These are phyloP conservation scores for Lamproptera curius DNA, from an alignment of 2,888 invertebrate genomes.

Conservation along the genomic window DNA sequence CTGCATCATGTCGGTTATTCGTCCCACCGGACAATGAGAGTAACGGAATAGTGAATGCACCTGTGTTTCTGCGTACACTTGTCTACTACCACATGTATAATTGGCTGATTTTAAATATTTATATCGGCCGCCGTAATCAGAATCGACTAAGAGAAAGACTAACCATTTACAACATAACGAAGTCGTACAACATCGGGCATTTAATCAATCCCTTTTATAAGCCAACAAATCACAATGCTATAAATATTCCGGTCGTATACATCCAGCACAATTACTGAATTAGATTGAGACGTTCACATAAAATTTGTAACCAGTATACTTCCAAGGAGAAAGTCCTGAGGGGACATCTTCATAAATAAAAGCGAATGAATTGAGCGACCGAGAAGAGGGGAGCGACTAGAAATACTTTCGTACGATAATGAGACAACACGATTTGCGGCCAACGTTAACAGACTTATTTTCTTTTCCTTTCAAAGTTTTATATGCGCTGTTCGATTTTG, in stretches of 20 bases:
- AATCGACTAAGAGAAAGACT: too few relatives aligned
- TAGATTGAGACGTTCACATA: conserved; percentile 10
- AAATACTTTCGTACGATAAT: conserved; percentile 36
- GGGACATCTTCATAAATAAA: conserved; percentile 17
- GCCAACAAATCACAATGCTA: background rate
- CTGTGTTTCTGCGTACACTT: too few relatives aligned
- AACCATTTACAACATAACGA: too few relatives aligned
- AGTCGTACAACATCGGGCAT: too few relatives aligned
- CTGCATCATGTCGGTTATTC: too few relatives aligned
- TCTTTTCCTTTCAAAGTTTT: conserved; percentile 1
- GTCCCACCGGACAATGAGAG: too few relatives aligned
- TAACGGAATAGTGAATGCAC: too few relatives aligned
- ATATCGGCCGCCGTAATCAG: too few relatives aligned
- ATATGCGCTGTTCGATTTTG: background rate
- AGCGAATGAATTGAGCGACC: conserved; percentile 11
- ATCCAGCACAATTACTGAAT: conserved; percentile 1
- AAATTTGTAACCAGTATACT: conserved; percentile 9
- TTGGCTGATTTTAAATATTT: too few relatives aligned
- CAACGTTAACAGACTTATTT: conserved; percentile 19
- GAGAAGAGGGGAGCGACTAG: conserved; percentile 8
- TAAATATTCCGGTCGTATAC: background rate
- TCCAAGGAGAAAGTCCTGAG: conserved; percentile 6
- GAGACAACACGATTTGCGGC: conserved; percentile 39
- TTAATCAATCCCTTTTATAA: background rate
- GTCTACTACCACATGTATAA: too few relatives aligned